These are phyloP conservation scores for Paragorgia papillata DNA, from an alignment of 92 coral and sea anemone genomes.

Conservation along the genomic window DNA sequence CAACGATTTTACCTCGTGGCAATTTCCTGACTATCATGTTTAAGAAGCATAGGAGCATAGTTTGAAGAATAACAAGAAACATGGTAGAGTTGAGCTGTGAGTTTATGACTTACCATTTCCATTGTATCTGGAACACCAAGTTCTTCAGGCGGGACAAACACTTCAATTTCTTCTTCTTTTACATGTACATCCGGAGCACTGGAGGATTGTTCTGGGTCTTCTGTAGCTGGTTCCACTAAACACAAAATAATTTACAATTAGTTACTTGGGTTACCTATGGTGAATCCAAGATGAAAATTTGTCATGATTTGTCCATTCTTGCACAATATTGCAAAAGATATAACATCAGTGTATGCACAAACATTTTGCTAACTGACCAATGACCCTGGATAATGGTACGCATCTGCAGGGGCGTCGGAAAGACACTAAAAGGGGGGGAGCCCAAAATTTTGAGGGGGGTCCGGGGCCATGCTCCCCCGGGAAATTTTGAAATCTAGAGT, in stretches of 20 bases:
- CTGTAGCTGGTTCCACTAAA: background rate
- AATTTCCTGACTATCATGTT: background rate
- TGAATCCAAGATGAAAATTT: no score
- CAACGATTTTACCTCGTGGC: background rate
- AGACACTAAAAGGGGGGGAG: no score
- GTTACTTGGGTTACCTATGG: no score
- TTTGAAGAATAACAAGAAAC: background rate
- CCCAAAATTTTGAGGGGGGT: no score
- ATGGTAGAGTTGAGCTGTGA: background rate
- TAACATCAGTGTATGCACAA: no score
- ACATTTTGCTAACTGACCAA: no score
- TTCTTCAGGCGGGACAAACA: constrained; percentile 89
- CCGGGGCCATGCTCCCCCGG: no score
- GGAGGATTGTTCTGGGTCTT: background rate
- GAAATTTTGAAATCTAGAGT: no score
- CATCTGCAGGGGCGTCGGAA: no score
- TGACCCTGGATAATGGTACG: no score
- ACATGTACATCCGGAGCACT: background rate
- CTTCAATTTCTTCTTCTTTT: constrained; percentile 48
- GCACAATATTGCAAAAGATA: no score
- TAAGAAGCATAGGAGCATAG: background rate
- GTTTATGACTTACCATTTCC: constrained; percentile 81
- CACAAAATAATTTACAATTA: background rate
- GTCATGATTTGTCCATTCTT: no score
- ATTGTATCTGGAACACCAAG: constrained; percentile 78